phyloP scores from a whole-genome alignment of 2,888 invertebrate genomes.

The Scelioninae gen. 1 region DNA sequence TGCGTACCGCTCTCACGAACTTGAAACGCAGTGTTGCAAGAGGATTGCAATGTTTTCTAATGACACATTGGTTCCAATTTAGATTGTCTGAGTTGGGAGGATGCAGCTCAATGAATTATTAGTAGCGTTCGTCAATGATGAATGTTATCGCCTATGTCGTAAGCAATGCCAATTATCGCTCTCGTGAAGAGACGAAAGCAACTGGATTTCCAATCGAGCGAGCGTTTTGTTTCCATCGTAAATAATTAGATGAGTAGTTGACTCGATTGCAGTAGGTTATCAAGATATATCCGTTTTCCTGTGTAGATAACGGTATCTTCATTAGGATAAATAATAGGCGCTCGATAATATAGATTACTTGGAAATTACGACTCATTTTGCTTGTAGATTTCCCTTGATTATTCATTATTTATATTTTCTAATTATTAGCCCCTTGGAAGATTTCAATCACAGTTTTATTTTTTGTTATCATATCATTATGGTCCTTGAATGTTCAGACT shows the following conservation, averaged over 20 bases:
- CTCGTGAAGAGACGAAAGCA: background rate
- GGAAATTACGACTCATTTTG: too few species aligned
- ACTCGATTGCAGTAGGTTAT: constrained; percentile 12
- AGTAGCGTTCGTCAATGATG: constrained; percentile 15
- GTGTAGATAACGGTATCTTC: constrained; percentile 56
- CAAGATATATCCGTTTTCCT: constrained; percentile 48
- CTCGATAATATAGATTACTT: too few species aligned
- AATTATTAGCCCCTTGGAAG: too few species aligned
- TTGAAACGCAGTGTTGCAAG: background rate
- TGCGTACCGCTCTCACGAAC: constrained; percentile 45
- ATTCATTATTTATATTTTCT: too few species aligned
- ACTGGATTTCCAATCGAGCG: constrained; percentile 28
- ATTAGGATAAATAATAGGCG: constrained; percentile 31
- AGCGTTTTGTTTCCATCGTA: constrained; percentile 20
- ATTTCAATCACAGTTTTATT: too few species aligned
- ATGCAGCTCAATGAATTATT: constrained; percentile 30
- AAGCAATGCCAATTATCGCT: constrained; percentile 34
- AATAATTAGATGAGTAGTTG: constrained; percentile 13
- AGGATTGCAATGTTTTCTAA: constrained; percentile 16
- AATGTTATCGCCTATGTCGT: constrained; percentile 43
- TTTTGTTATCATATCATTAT: too few species aligned
- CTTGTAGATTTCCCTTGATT: too few species aligned
- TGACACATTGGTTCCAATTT: constrained; percentile 57
- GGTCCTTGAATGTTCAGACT: too few species aligned
- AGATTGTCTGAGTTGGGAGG: constrained; percentile 22